Percentiles rank a stretch among this genome's conserved stretches.
Conservation (phyloP, 2,797 vertebrate genomes). For the Falco concolor region DNA sequence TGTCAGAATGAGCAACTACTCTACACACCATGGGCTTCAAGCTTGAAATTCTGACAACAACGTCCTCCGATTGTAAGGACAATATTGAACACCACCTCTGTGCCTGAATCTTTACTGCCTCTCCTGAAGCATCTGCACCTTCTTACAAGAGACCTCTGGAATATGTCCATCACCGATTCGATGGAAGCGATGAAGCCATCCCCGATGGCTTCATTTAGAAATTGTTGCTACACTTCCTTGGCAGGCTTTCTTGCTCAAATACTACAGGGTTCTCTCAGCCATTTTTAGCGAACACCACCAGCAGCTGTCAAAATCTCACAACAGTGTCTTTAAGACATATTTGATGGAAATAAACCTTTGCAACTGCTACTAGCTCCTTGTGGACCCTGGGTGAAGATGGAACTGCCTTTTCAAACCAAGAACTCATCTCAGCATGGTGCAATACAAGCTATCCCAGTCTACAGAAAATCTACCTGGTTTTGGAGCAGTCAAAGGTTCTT, state of each 20-base stretch:
- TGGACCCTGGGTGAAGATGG: neutral
- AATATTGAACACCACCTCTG: neutral
- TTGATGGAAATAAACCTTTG: neutral
- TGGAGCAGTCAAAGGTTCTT: neutral
- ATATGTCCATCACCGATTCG: neutral
- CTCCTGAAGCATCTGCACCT: neutral
- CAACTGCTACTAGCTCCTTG: neutral
- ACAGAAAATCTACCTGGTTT: neutral
- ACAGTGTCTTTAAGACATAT: neutral
- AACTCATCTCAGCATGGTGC: neutral
- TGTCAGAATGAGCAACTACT: neutral
- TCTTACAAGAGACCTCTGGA: neutral
- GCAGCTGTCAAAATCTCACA: neutral
- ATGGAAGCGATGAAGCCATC: neutral
- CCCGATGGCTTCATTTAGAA: neutral
- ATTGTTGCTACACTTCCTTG: neutral
- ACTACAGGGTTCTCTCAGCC: neutral
- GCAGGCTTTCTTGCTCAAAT: neutral
- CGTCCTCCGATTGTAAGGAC: neutral
- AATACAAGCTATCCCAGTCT: neutral
- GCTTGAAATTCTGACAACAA: neutral
- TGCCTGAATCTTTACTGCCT: rapidly evolving
- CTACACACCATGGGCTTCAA: neutral
- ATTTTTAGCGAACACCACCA: neutral
- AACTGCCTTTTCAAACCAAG: neutral